Base-by-base conservation (phyloP, 2,888 invertebrate genomes). In the Homarus gammarus region DNA sequence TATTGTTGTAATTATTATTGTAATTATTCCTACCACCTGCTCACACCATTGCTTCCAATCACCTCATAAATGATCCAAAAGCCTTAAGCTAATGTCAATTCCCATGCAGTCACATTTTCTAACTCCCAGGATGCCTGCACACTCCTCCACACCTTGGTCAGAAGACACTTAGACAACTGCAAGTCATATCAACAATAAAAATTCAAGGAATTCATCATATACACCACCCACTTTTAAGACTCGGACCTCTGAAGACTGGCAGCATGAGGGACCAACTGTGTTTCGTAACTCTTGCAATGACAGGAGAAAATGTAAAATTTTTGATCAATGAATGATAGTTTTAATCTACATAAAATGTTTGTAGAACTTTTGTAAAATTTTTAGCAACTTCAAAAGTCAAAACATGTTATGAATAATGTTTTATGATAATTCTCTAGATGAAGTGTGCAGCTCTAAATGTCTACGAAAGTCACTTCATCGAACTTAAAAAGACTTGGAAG, bases 401-500 rank as follows among this genome's bases (percentile, higher is more conserved):
- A 56, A 12, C 56, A 15, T 56, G 15, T 22, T 56, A 56, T 5
- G 1, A 22, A 5, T 1, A 56, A 12, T 49, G 56, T 12, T 56
- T 22, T 22, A 56, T 56, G 5, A 18, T 56, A 22, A 18, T 22
- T 22, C 22, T 12, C 22, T 56, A 22, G 15, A 56, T 56, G 56
- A 22, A 56, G 22, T 56, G 22, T 5, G 22, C 8, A 56, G 22
- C 56, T 56, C 56, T 56, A 56, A 49, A 12, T 56, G 56, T 18
- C 56, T 56, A 56, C 56, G 22, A 56, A 18, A 22, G 56, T 56
- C 22, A 22, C 56, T 22, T 56, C 18, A 56, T 56, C 56, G 15
- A 56, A 56, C 15, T 56, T 56, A 56, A 56, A n/a, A 56, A 56
- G 56, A 22, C 56, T 56, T 56, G 56, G 56, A 56, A 56, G 56